Conservation (phyloP, 37 sponge, comb jelly and placozoan species). For the Lycopodina hypogea region DNA sequence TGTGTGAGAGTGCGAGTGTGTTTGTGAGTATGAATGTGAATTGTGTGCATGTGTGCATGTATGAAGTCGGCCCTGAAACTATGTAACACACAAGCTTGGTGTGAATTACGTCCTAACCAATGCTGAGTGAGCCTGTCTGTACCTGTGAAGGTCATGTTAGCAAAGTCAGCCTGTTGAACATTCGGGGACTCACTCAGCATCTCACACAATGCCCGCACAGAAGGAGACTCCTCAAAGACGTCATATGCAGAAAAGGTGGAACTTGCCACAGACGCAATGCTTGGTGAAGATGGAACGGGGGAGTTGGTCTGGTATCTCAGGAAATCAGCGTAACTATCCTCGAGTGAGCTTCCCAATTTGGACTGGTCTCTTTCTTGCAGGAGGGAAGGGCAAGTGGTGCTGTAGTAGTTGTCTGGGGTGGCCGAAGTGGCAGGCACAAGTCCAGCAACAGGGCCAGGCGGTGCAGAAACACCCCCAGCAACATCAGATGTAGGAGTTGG, state of each 20-base stretch:
- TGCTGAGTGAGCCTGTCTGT: too few relatives aligned
- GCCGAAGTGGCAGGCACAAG: neutral
- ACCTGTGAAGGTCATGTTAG: slow-evolving; percentile 54
- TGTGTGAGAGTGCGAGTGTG: too few relatives aligned
- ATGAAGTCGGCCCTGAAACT: too few relatives aligned
- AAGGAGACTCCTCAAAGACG: slow-evolving; percentile 45
- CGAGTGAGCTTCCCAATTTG: neutral
- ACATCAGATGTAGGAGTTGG: neutral
- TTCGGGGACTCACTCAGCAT: slow-evolving; percentile 56
- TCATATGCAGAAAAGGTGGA: slow-evolving; percentile 38
- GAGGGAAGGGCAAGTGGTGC: neutral
- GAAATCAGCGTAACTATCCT: neutral
- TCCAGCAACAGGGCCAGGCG: neutral
- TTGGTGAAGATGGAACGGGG: slow-evolving; percentile 44
- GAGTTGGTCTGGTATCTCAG: slow-evolving; percentile 9
- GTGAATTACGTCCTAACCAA: too few relatives aligned
- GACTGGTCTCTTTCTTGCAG: slow-evolving; percentile 21
- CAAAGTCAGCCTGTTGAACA: slow-evolving; percentile 50
- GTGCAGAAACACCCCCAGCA: neutral
- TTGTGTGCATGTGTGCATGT: too few relatives aligned
- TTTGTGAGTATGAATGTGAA: too few relatives aligned
- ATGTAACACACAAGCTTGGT: too few relatives aligned
- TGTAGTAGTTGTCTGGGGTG: neutral
- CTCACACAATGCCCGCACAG: slow-evolving; percentile 61
- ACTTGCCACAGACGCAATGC: slow-evolving; percentile 34